These are phyloP conservation scores for Fukomys damarensis DNA, from an alignment of 2,113 vertebrate genomes.

Conservation along the genomic window DNA sequence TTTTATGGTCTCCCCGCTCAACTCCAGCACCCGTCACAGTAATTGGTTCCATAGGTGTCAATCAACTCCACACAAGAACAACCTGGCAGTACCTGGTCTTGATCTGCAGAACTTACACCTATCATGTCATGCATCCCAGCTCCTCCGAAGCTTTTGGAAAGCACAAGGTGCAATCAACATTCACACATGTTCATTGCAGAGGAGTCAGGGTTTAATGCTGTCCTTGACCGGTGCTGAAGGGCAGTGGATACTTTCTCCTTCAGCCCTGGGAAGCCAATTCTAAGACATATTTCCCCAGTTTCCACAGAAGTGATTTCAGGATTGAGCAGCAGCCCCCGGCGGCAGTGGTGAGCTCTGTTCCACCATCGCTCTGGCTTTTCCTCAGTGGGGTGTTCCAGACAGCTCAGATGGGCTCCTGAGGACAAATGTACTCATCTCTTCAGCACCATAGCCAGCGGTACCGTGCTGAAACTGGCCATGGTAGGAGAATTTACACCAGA, in stretches of 20 bases:
- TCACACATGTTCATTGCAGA: neutral
- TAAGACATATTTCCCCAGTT: neutral
- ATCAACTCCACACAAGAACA: neutral
- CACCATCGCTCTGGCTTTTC: neutral
- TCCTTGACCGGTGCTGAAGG: neutral
- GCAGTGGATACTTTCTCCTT: neutral
- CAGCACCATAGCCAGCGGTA: neutral
- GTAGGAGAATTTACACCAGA: neutral
- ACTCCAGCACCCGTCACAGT: neutral
- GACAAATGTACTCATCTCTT: neutral
- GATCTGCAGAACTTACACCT: neutral
- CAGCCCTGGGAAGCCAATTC: neutral
- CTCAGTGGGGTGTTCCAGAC: neutral
- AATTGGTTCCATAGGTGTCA: neutral
- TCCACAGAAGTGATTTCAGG: neutral
- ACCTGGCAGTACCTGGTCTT: neutral
- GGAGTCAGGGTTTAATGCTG: neutral
- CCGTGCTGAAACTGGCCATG: neutral
- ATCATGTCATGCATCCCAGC: neutral
- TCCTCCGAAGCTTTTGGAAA: neutral
- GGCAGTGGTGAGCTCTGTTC: neutral
- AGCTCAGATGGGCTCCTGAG: neutral
- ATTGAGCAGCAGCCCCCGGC: neutral
- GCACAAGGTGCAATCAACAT: neutral
- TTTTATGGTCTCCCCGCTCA: neutral